These are phyloP conservation scores for Scyliorhinus canicula DNA, from an alignment of 2,797 vertebrate genomes.

Conservation along the genomic window DNA sequence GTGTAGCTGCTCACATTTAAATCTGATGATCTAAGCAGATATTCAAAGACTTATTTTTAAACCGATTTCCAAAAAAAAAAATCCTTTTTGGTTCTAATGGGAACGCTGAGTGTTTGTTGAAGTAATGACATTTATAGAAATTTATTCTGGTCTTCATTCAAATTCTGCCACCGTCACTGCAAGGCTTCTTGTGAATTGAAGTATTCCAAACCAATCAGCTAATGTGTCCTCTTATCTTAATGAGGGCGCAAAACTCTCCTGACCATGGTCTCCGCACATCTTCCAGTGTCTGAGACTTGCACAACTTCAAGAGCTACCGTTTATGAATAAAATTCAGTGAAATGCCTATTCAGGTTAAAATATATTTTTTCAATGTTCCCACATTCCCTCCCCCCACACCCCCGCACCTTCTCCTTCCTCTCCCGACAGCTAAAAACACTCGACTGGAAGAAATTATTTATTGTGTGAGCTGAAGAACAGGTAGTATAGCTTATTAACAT, in stretches of 20 bases:
- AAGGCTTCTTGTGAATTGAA: neutral
- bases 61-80: neutral
- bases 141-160: neutral
- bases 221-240: constrained; percentile 1
- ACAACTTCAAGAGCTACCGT: neutral
- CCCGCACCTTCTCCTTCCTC: neutral
- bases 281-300: neutral
- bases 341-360: neutral
- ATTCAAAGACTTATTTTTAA: neutral
- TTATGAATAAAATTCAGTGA: neutral
- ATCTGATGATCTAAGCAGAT: neutral
- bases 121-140: neutral
- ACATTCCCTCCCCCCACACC: too few species aligned
- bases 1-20: neutral
- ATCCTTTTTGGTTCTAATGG: neutral
- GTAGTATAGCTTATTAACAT: too few species aligned
- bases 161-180: neutral
- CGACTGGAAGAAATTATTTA: neutral
- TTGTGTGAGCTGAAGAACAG: neutral
- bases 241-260: neutral
- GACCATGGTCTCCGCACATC: neutral
- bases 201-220: neutral
- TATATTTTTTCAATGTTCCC: neutral
- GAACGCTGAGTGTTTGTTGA: neutral
- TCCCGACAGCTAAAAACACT: neutral